Base-by-base conservation (phyloP, 2,888 invertebrate species). In the Andrena fulva region DNA sequence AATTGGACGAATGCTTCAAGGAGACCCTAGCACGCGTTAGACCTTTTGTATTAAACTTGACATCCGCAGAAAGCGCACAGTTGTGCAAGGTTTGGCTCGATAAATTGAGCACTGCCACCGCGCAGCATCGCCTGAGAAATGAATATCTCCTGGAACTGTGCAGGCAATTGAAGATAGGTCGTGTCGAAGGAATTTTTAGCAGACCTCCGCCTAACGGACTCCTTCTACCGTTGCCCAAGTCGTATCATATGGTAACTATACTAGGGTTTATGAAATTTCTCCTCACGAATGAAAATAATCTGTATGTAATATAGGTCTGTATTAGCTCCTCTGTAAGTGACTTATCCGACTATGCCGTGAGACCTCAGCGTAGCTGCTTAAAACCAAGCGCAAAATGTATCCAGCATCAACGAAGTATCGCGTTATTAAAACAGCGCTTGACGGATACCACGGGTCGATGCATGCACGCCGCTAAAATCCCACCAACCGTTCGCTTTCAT, bases 51-150 rank as follows among this genome's bases (percentile, higher is more conserved):
- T 50, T 91, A 50, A 74, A 77, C 12, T 76, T 92, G 12, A 82
- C 82, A 6, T 82, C 85, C 0, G 48, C 87, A 3, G 75, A 84
- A 7, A 87, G 88, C 35, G 86, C 89, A 0, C 78, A 88, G 10
- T 85, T 92, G 6, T 93, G 92, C 71, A 86, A 87, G 66, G 71
- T 89, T 33, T 94, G 94, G 94, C 79, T 93, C 2, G 89, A 92
- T 4, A 93, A 92, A 80, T 82, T 94, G 50, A 88, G 87, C 59
- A 48, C 64, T 4, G 84, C 89, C 1, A 78, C 80, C 0, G 81
- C 88, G 16, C 93, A 94, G 54, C 89, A 90, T 10, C 84, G 72
- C 35, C 68, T 93, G 48, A 87, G 94, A 63, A 93, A 94, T 80
- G 83, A 89, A 33, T 93, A 93, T 81, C 75, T 93, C 7, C n/a